Base-by-base conservation (phyloP, 2,797 vertebrate genomes). In the Dipus sagitta region DNA sequence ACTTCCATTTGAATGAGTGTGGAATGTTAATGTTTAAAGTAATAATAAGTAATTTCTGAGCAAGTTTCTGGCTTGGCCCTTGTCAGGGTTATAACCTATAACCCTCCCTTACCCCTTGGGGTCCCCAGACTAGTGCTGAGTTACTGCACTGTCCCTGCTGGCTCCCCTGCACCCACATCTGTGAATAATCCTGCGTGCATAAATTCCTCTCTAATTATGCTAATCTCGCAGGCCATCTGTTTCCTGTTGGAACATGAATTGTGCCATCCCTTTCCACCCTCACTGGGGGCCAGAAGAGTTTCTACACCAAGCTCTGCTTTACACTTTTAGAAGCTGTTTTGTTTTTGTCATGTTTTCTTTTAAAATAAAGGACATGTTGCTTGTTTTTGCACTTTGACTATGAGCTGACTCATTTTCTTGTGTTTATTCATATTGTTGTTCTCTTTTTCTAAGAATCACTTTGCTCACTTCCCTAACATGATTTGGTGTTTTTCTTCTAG, bases 191-290 rank as follows among this genome's bases (percentile, higher is more conserved):
- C 81, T 74, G 65, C 70, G 23, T 54, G 26, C n/a, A 64, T 6
- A 93, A 86, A 75, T 18, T 30, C 64, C 72, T 68, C n/a, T 58
- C 58, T 32, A n/a, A 70, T 87, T 65, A 89, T 68, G 74, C 70
- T 94, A 26, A 75, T 75, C 81, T 84, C n/a, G 23, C 15, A 15
- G 71, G 30, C 80, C 91, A 88, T 86, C 84, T 91, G 86, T 72
- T 83, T 92, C 84, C 90, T 90, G 75, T 67, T 75, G 58, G 32
- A 54, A 75, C 58, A 75, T 52, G 60, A 88, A 77, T 87, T 70
- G 54, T 1, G 54, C 17, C 38, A n/a, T 42, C 82, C 65, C 70
- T 82, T 81, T 28, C 28, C 9, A 80, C 71, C 18, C 65, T 94
- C 47, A 68, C 42, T 58, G 70, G 74, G 54, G 24, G 20, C 76